Conservation (phyloP, 2,113 vertebrate genomes). For the Gobius niger region DNA sequence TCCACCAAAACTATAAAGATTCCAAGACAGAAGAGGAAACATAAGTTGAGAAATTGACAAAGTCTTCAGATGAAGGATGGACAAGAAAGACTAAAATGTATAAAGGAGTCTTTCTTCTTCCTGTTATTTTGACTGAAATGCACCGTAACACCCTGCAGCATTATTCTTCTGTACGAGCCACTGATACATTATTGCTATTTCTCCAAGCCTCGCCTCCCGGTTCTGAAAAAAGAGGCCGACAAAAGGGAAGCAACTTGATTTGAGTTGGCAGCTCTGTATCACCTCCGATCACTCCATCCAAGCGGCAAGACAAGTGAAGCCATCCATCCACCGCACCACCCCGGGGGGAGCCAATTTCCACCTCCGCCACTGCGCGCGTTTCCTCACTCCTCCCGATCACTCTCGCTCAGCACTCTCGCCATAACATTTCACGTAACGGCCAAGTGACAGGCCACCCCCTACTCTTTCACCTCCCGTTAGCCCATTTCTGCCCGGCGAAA, state of each 20-base stretch:
- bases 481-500: constrained; percentile 39
- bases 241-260: constrained; percentile 20
- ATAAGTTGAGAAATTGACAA: no score
- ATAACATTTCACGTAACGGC: constrained; percentile 10
- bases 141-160: background rate
- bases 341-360: constrained; percentile 55
- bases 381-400: constrained; percentile 13
- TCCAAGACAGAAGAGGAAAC: no score
- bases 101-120: background rate
- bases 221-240: constrained; percentile 7
- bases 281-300: constrained; percentile 40
- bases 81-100: background rate
- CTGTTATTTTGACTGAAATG: background rate
- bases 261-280: constrained; percentile 37
- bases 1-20: no score
- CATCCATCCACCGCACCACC: constrained; percentile 53
- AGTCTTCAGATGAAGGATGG: no score
- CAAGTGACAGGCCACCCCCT: background rate
- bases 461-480: constrained; percentile 16
- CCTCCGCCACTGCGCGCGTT: constrained; percentile 37
- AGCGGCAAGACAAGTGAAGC: constrained; percentile 56
- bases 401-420: background rate
- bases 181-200: background rate
- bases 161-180: background rate
- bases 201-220: constrained; percentile 9